phyloP scores from a whole-genome alignment of 2,113 vertebrate species.

The Syngnathus scovelli region DNA sequence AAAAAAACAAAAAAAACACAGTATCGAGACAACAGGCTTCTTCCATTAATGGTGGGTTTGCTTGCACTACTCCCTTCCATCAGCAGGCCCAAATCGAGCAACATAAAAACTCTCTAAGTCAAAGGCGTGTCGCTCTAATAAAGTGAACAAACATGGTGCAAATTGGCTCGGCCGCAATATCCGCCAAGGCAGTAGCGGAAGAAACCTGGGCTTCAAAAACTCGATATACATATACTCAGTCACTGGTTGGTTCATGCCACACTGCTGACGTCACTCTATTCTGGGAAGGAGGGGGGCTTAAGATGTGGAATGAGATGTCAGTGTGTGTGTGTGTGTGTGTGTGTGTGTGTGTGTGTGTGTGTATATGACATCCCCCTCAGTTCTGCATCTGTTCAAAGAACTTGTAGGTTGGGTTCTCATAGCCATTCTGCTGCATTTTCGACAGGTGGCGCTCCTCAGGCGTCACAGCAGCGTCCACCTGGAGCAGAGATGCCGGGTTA shows the following conservation, averaged over 20 bases:
- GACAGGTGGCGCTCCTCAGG: conserved; percentile 96
- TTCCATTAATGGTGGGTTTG: conserved; percentile 24
- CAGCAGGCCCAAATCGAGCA: conserved; percentile 48
- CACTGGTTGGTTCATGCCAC: conserved; percentile 32
- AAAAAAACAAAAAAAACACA: conserved; percentile 19
- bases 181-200: conserved; percentile 17
- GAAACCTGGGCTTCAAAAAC: conserved; percentile 16
- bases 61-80: conserved; percentile 26
- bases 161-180: conserved; percentile 21
- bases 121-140: conserved; percentile 33
- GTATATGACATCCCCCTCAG: conserved; percentile 64
- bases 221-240: conserved; percentile 20
- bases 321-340: conserved; percentile 2
- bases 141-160: conserved; percentile 49
- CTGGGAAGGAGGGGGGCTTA: neutral
- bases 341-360: conserved; percentile 4
- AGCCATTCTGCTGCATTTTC: conserved; percentile 98
- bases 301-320: conserved; percentile 37
- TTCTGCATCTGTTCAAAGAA: conserved; percentile 99
- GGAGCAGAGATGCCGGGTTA: conserved; percentile 13
- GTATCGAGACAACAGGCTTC: conserved; percentile 29
- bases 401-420: conserved; percentile 98
- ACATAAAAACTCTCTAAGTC: conserved; percentile 25
- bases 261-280: conserved; percentile 24
- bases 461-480: conserved; percentile 95